These are phyloP conservation scores for Tragulus kanchil DNA, from an alignment of 2,113 vertebrate species.

Conservation along the genomic window DNA sequence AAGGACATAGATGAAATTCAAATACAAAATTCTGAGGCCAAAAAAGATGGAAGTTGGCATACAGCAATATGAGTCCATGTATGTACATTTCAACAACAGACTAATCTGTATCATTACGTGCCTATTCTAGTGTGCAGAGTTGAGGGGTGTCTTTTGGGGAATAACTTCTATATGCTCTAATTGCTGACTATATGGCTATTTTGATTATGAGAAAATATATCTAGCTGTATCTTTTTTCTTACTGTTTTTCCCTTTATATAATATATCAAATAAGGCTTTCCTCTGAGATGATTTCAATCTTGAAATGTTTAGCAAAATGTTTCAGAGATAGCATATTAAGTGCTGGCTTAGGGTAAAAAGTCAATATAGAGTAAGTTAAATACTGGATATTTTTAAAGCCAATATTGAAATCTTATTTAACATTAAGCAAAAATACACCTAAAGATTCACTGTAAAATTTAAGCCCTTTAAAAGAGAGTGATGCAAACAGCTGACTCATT, in stretches of 20 bases:
- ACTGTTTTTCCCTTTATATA: not conserved
- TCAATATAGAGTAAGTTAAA: not conserved
- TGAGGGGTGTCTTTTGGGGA: fast-evolving
- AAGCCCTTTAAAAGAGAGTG: not conserved
- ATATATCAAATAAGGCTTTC: not conserved
- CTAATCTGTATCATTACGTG: not conserved
- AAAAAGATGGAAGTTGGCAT: not conserved
- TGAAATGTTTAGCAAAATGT: not conserved
- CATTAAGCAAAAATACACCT: not conserved
- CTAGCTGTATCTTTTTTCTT: not conserved
- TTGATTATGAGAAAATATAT: not conserved
- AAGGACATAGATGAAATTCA: not conserved
- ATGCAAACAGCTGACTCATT: not conserved
- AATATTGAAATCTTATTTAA: not conserved
- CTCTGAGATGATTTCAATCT: not conserved
- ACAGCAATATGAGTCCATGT: not conserved
- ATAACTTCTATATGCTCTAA: not conserved
- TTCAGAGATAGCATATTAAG: not conserved
- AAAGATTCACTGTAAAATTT: not conserved
- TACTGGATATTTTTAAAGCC: not conserved
- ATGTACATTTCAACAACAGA: not conserved
- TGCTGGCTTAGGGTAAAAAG: not conserved
- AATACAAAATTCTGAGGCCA: not conserved
- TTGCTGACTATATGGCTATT: not conserved
- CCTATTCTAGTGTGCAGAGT: not conserved